These are phyloP conservation scores for Gryllus bimaculatus DNA, from an alignment of 1,140 invertebrate genomes.

Conservation along the genomic window DNA sequence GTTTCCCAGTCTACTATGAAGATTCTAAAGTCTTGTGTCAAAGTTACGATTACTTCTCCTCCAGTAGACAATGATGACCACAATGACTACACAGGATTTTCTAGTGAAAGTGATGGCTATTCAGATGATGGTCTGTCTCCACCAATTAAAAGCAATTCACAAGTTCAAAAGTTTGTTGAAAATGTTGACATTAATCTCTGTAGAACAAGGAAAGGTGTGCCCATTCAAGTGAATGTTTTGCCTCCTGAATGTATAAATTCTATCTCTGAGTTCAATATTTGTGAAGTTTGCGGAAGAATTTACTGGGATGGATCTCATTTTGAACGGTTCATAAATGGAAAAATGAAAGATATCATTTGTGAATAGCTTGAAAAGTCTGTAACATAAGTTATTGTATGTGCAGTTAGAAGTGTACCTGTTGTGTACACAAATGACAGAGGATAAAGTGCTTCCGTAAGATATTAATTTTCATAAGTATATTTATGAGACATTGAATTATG, in stretches of 20 bases:
- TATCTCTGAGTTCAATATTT: conserved; percentile 47
- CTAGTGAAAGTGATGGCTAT: conserved; percentile 17
- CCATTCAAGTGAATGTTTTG: conserved; percentile 42
- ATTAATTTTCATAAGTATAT: too few relatives aligned
- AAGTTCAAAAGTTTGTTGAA: conserved; percentile 26
- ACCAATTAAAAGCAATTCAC: background rate
- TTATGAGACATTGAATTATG: too few relatives aligned
- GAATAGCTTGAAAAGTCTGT: background rate
- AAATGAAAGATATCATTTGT: background rate
- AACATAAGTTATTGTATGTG: too few relatives aligned
- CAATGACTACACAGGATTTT: conserved; percentile 14
- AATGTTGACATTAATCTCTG: conserved; percentile 33
- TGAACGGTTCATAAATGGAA: conserved; percentile 34
- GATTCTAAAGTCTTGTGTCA: background rate
- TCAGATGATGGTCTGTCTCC: conserved; percentile 26
- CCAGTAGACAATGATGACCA: background rate
- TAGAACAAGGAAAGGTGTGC: conserved; percentile 33
- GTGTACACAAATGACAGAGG: too few relatives aligned
- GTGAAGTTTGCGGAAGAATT: conserved; percentile 51
- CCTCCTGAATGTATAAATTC: conserved; percentile 37
- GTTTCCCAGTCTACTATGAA: conserved; percentile 29
- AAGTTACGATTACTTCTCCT: conserved; percentile 11
- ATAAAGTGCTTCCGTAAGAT: too few relatives aligned
- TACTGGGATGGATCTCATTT: conserved; percentile 55
- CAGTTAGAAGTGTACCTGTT: too few relatives aligned